phyloP scores from a whole-genome alignment of 2,888 invertebrate genomes.

The Scelioninae gen. 2 region DNA sequence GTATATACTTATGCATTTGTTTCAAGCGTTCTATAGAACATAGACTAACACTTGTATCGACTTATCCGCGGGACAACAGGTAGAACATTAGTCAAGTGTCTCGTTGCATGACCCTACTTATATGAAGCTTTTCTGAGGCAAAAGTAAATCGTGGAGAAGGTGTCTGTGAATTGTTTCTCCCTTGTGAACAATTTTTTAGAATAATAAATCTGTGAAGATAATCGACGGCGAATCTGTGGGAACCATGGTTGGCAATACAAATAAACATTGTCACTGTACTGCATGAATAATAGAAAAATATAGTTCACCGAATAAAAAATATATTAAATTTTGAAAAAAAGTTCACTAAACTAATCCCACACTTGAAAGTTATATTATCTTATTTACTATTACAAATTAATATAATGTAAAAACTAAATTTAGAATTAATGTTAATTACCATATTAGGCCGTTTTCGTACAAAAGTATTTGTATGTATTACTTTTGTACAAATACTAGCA shows the following conservation, averaged over 20 bases:
- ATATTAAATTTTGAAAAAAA: too few species aligned
- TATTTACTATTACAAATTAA: too few species aligned
- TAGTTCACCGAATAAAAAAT: slow-evolving; percentile 1
- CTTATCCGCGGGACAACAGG: slow-evolving; percentile 71
- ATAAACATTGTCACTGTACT: slow-evolving; percentile 15
- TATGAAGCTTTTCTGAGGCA: slow-evolving; percentile 53
- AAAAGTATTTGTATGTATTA: too few species aligned
- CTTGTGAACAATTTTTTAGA: slow-evolving; percentile 42
- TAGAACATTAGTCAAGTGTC: slow-evolving; percentile 73
- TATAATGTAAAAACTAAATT: too few species aligned
- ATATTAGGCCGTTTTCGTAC: too few species aligned
- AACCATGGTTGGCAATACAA: slow-evolving; percentile 12
- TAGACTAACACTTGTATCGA: slow-evolving; percentile 60
- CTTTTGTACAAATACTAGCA: too few species aligned
- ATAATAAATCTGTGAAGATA: slow-evolving; percentile 50
- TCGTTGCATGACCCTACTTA: slow-evolving; percentile 62
- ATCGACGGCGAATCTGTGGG: slow-evolving; percentile 36
- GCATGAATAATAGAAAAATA: slow-evolving; percentile 12
- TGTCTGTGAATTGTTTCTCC: slow-evolving; percentile 49
- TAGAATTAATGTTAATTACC: too few species aligned
- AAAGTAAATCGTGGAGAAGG: slow-evolving; percentile 38
- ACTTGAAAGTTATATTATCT: too few species aligned
- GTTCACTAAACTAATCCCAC: too few species aligned
- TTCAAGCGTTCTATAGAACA: slow-evolving; percentile 3
- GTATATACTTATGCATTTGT: slow-evolving; percentile 5